These are phyloP conservation scores for Chlorospingus semifuscus DNA, from an alignment of 2,797 vertebrate species.

Conservation along the genomic window DNA sequence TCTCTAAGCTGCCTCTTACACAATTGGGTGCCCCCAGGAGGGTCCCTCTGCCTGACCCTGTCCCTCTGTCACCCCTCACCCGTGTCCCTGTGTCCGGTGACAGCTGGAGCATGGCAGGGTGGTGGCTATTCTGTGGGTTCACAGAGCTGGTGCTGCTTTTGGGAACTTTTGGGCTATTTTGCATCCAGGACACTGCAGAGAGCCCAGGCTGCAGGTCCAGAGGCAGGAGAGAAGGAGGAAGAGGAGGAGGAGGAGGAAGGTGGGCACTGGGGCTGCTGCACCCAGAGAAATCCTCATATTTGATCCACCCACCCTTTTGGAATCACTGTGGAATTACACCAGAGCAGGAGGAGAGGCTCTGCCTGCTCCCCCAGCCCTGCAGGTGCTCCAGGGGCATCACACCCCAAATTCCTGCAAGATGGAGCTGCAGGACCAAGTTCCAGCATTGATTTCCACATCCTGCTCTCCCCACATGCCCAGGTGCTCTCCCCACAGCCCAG, in stretches of 20 bases:
- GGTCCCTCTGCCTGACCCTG: not conserved
- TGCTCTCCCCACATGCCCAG: accelerated
- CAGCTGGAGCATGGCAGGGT: accelerated
- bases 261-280: not conserved
- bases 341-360: accelerated
- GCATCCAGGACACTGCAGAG: not conserved
- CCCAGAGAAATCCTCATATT: not conserved
- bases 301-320: not conserved
- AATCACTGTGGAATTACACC: not conserved
- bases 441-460: not conserved
- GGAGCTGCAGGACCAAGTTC: not conserved
- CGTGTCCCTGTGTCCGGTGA: not conserved
- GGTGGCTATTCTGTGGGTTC: not conserved
- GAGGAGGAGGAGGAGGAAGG: not conserved
- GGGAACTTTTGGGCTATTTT: not conserved
- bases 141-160: not conserved
- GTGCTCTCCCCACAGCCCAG: not conserved
- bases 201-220: not conserved
- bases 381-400: accelerated
- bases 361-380: not conserved
- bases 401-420: not conserved
- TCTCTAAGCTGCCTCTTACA: not conserved
- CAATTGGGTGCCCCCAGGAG: not conserved
- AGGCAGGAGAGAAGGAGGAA: not conserved
- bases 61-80: not conserved